Base-by-base conservation (phyloP, 2,888 invertebrate genomes). In the Octonoba sinensis region DNA sequence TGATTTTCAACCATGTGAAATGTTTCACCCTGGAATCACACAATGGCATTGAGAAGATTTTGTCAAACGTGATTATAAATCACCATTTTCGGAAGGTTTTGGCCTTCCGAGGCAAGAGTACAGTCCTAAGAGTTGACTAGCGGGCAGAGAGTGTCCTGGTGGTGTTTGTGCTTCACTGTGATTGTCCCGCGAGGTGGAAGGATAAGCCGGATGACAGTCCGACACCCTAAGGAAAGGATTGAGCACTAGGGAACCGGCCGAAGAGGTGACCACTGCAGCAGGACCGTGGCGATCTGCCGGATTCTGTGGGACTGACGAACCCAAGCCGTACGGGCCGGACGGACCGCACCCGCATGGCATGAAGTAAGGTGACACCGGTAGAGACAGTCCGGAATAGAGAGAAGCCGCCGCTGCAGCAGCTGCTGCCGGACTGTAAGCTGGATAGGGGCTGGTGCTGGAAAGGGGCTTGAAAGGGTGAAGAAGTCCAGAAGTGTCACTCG, bases 321-420 rank as follows among this genome's bases (percentile, higher is more conserved):
- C 60, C 44, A 83, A 54, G 6, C 83, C 79, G 67, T 83, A 83
- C 12, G 78, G 78, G 0, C 75, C 75, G 27, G 82, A 81, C 24
- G 84, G 84, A 8, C 84, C 84, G 47, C 84, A 84, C 1, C 84
- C 84, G 46, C 84, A 84, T 20, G 84, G 82, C 84, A 84, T 84
- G 65, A 84, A 78, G 59, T 82, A 84, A 11, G 84, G 76, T 4
- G 83, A 72, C 12, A 83, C 79, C 4, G 79, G 79, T 3, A 79
- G 75, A 8, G 74, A 71, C 15, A 83, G 56, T 12, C 75, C 74
- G 56, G 83, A 76, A 56, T 83, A 83, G n/a, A 84, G 76, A 1
- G 79, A 75, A 4, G 83, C 83, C 1, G 77, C 77, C 1, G 78
- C 78, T 3, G 79, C 79, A 3, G 82, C 82, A 0, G 82, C 82